Evolutionary conservation across 2,888 invertebrate species (phyloP).

Genomic region (Acanthococcus lagerstroemiae): DNA sequence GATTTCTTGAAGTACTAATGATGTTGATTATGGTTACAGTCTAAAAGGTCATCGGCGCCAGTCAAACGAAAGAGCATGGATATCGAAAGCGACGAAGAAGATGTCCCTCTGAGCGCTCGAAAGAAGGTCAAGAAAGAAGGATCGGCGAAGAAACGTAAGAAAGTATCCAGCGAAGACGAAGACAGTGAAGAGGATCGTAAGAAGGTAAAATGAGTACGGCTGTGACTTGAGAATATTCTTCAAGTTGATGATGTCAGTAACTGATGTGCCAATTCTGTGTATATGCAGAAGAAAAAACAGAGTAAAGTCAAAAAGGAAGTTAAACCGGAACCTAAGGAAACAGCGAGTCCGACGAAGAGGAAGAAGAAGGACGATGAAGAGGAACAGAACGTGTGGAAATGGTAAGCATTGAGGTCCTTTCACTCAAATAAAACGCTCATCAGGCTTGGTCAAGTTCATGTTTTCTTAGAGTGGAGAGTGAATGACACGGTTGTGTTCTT

Average conservation of each 20-base stretch:
- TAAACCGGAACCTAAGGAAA: conserved; percentile 37
- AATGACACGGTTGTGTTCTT: no score
- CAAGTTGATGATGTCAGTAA: not conserved
- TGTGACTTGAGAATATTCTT: not conserved
- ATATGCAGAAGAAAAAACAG: conserved; percentile 35
- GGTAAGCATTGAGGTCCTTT: conserved; percentile 49
- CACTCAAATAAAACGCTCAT: not conserved
- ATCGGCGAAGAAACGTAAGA: conserved; percentile 40
- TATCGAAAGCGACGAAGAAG: conserved; percentile 57
- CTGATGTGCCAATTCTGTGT: not conserved
- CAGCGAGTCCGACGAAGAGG: conserved; percentile 36
- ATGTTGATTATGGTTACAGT: no score
- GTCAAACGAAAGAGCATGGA: conserved; percentile 28
- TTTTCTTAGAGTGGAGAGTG: no score
- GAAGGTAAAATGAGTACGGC: conserved; percentile 14
- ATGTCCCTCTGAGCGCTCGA: conserved; percentile 59
- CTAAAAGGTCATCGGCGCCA: conserved; percentile 11
- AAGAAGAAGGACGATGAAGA: conserved; percentile 70
- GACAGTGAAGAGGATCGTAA: conserved; percentile 32
- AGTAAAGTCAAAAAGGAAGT: conserved; percentile 39
- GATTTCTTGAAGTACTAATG: no score
- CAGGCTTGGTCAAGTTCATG: no score
- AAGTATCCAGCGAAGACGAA: conserved; percentile 50
- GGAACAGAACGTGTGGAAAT: conserved; percentile 80
- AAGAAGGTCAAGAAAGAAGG: conserved; percentile 42